A percentile compares a stretch with the other conserved stretches of the same genome.
These are phyloP conservation scores for Rafetus swinhoei DNA, from an alignment of 2,113 vertebrate genomes.

Conservation along the genomic window DNA sequence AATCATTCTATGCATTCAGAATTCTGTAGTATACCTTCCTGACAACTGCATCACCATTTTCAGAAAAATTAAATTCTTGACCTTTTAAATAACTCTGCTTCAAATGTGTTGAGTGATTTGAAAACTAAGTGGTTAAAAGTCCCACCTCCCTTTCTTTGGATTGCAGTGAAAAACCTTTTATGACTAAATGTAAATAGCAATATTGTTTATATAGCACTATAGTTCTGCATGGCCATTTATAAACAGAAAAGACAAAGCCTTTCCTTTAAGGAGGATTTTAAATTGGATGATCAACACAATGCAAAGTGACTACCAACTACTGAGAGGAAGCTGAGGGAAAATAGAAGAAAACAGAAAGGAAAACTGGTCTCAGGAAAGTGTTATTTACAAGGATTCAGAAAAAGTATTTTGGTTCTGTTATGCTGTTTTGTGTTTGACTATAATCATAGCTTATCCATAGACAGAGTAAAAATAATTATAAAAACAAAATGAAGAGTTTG, in stretches of 20 bases:
- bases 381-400: not conserved
- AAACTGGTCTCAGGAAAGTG: rapidly evolving
- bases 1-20: not conserved
- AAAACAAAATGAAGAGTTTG: rapidly evolving
- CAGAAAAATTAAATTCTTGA: not conserved
- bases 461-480: not conserved
- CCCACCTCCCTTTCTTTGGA: not conserved
- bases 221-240: no score
- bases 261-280: not conserved
- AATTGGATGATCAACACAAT: not conserved
- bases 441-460: not conserved
- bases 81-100: no score
- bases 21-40: not conserved
- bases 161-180: not conserved
- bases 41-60: not conserved
- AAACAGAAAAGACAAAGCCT: not conserved
- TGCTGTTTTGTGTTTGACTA: not conserved
- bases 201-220: no score
- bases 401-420: not conserved
- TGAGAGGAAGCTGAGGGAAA: not conserved
- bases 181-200: not conserved
- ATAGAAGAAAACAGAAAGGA: not conserved
- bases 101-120: no score
- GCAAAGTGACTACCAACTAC: not conserved
- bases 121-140: not conserved